Evolutionary conservation across 2,888 invertebrate genomes (phyloP).

Genomic region (Leucophora obtusa): DNA sequence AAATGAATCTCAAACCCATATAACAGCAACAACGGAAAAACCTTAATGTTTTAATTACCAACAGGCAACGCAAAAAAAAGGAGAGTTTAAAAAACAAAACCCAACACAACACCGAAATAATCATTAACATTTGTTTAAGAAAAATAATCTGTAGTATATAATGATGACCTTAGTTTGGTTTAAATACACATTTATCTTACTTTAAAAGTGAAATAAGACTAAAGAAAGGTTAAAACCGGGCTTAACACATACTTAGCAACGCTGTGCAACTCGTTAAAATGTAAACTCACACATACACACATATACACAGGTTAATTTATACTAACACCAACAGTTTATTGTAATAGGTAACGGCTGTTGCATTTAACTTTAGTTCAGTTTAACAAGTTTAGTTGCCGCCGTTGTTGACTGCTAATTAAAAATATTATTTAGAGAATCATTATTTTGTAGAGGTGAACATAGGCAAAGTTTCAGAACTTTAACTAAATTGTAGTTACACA

Average conservation of each 20-base stretch:
- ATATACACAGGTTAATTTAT: not conserved
- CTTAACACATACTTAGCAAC: slow-evolving; percentile 30
- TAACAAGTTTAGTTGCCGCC: slow-evolving; percentile 36
- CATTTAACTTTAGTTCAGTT: slow-evolving; percentile 43
- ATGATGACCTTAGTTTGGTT: slow-evolving; percentile 50
- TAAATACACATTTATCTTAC: slow-evolving; percentile 56
- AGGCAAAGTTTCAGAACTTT: slow-evolving; percentile 30
- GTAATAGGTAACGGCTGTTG: slow-evolving; percentile 52
- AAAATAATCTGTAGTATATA: slow-evolving; percentile 18
- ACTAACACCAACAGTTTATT: slow-evolving; percentile 2
- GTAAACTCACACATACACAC: not conserved
- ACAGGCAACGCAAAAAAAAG: slow-evolving; percentile 2
- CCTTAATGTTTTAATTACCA: slow-evolving; percentile 53
- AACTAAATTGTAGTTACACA: slow-evolving; percentile 18
- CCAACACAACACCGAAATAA: slow-evolving; percentile 19
- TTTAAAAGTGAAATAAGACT: not conserved
- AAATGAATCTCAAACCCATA: not conserved
- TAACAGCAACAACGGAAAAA: not conserved
- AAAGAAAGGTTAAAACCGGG: slow-evolving; percentile 46
- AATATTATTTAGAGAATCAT: slow-evolving; percentile 30
- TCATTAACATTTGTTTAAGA: slow-evolving; percentile 54
- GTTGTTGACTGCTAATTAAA: slow-evolving; percentile 55
- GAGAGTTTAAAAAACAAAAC: not conserved
- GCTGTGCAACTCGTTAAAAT: not conserved
- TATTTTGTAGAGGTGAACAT: slow-evolving; percentile 27